These are phyloP conservation scores for Siderastrea radians DNA, from an alignment of 92 coral and sea anemone genomes.

Conservation along the genomic window DNA sequence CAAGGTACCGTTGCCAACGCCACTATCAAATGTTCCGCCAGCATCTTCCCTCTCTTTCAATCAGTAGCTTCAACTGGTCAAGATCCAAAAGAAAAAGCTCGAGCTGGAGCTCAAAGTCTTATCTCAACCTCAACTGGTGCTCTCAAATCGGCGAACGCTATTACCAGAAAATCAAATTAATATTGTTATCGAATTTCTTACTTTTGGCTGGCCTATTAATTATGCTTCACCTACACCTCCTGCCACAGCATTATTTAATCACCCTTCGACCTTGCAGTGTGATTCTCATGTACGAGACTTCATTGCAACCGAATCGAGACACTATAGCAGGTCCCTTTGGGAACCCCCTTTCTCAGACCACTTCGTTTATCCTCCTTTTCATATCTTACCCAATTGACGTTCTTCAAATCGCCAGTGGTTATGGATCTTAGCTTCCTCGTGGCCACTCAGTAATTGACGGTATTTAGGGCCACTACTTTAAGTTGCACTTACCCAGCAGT, in stretches of 20 bases:
- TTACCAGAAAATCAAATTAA: not conserved
- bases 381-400: conserved; percentile 49
- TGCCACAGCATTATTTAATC: conserved; percentile 34
- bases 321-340: conserved; percentile 30
- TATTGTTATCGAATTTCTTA: conserved; percentile 4
- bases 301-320: conserved; percentile 2
- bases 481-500: conserved; percentile 36
- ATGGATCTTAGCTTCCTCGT: conserved; percentile 58
- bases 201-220: conserved; percentile 2
- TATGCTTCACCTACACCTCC: conserved; percentile 10
- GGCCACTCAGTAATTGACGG: conserved; percentile 41
- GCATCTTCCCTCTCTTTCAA: not conserved
- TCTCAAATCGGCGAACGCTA: not conserved
- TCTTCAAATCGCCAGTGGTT: conserved; percentile 42
- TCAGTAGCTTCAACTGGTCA: conserved; percentile 11
- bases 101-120: not conserved
- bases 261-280: conserved; percentile 32
- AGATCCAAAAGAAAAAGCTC: conserved; percentile 9
- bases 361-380: conserved; percentile 38
- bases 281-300: conserved; percentile 24
- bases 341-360: conserved; percentile 6
- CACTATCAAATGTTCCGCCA: not conserved
- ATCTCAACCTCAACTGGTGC: not conserved
- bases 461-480: conserved; percentile 24
- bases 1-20: not conserved